A percentile compares a stretch with the other conserved stretches of the same genome.
phyloP scores from a whole-genome alignment of 1,140 invertebrate species.

The Panagrolaimus sp. region DNA sequence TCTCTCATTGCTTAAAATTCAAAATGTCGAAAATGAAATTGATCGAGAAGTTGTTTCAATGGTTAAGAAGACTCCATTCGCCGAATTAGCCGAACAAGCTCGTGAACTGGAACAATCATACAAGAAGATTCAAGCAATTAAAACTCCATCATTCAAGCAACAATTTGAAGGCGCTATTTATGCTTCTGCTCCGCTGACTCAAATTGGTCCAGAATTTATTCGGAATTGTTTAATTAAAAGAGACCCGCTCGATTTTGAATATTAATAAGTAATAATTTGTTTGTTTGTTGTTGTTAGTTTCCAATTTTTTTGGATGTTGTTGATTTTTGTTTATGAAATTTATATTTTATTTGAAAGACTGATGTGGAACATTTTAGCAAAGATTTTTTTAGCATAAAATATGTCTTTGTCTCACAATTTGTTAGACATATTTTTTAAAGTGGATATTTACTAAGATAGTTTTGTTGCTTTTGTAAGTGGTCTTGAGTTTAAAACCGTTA shows the following conservation, averaged over 20 bases:
- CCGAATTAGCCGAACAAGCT: slow-evolving; percentile 21
- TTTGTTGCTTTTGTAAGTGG: no score
- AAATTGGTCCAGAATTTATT: slow-evolving; percentile 18
- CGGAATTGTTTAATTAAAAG: slow-evolving; percentile 13
- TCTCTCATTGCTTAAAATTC: slow-evolving; percentile 26
- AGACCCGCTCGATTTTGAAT: background rate
- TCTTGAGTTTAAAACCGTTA: no score
- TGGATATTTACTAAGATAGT: no score
- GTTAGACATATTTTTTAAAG: no score
- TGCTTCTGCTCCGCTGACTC: slow-evolving; percentile 19
- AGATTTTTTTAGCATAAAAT: no score
- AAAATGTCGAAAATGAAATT: slow-evolving; percentile 18
- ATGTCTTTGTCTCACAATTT: no score
- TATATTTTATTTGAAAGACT: no score
- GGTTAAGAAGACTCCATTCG: slow-evolving; percentile 24
- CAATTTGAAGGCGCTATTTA: slow-evolving; percentile 23
- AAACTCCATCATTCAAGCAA: slow-evolving; percentile 19
- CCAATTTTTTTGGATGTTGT: background rate
- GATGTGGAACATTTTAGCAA: no score
- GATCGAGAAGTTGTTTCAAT: slow-evolving; percentile 17
- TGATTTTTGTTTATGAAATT: slow-evolving; percentile 2
- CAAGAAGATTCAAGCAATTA: background rate
- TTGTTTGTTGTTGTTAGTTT: slow-evolving; percentile 4
- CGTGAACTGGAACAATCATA: background rate
- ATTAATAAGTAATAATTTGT: no score